Evolutionary conservation across 2,113 vertebrate species (phyloP).

Genomic region (Rhinoptilus africanus): DNA sequence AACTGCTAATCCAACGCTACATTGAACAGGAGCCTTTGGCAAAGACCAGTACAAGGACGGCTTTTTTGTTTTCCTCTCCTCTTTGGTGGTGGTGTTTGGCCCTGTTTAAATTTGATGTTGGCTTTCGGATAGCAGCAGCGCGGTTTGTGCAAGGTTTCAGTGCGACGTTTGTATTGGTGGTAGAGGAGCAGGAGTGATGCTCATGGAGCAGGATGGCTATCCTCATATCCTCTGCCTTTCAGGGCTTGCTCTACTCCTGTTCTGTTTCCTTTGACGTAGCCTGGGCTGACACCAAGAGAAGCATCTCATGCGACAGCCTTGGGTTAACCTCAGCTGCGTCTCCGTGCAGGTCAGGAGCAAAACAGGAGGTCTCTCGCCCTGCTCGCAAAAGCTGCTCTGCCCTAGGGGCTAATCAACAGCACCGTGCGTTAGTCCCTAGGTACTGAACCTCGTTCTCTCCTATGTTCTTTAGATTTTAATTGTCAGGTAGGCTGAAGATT

Average conservation of each 20-base stretch:
- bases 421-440: not conserved
- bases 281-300: not conserved
- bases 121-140: not conserved
- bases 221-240: not conserved
- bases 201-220: not conserved
- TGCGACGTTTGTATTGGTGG: fast-evolving
- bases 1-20: fast-evolving
- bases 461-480: not conserved
- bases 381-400: not conserved
- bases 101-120: not conserved
- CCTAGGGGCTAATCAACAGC: not conserved
- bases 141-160: not conserved
- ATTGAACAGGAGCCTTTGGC: not conserved
- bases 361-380: not conserved
- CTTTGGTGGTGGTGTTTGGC: not conserved
- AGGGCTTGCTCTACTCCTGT: not conserved
- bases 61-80: not conserved
- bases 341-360: not conserved
- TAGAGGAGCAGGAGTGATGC: not conserved
- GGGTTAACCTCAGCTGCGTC: not conserved
- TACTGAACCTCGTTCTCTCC: not conserved
- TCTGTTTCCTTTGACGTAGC: not conserved
- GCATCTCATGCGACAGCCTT: not conserved
- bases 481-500: not conserved
- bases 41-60: not conserved